Conservation (phyloP, 2,797 vertebrate genomes). For the Lepidocolaptes lacrymiger region DNA sequence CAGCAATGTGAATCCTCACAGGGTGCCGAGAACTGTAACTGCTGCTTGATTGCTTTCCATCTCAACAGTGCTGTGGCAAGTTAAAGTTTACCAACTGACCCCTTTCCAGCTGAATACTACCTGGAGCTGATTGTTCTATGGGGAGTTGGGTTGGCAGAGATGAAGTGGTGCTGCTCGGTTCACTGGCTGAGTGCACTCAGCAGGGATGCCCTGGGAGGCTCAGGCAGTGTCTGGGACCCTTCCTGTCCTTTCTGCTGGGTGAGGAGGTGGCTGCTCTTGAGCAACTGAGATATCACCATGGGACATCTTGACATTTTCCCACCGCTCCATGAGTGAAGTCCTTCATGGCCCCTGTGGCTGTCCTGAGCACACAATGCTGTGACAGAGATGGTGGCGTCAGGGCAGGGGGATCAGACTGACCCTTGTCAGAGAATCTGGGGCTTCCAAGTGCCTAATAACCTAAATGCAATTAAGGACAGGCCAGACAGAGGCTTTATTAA, state of each 20-base stretch:
- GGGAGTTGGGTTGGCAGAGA: neutral
- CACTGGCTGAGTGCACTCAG: neutral
- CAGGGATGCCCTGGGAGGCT: neutral
- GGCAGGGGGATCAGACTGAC: neutral
- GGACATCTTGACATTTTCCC: neutral
- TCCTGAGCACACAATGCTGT: neutral
- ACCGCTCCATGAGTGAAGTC: neutral
- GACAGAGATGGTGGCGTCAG: neutral
- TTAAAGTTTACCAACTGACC: neutral
- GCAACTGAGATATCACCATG: neutral
- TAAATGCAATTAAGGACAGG: neutral
- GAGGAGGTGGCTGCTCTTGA: neutral
- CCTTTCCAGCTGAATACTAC: neutral
- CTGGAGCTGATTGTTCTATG: neutral
- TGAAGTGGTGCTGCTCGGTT: neutral
- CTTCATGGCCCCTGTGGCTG: neutral
- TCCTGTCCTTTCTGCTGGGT: neutral
- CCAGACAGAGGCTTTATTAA: neutral
- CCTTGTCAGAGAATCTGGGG: neutral
- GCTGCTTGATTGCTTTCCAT: neutral
- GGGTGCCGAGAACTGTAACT: rapidly evolving
- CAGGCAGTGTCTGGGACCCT: neutral
- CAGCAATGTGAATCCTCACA: neutral
- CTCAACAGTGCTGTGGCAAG: rapidly evolving
- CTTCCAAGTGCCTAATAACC: neutral